A percentile compares a stretch with the other conserved stretches of the same genome.
Conservation (phyloP, 2,113 vertebrate species). For the Petrocephalus zakoni region DNA sequence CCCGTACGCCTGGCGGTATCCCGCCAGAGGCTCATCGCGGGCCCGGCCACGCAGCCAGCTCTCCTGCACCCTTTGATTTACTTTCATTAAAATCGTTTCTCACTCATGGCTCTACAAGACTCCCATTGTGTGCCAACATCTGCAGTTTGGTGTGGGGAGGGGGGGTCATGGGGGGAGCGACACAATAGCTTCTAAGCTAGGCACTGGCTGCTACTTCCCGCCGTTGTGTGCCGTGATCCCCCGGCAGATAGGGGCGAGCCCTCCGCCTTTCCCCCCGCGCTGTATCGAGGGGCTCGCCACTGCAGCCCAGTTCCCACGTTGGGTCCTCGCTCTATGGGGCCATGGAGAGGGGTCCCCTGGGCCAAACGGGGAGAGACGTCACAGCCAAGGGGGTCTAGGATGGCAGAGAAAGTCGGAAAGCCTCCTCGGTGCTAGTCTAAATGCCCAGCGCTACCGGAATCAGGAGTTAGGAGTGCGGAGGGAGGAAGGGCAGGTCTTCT, state of each 20-base stretch:
- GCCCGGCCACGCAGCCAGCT: not conserved
- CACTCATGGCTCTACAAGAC: slow-evolving; percentile 1
- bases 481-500: not conserved
- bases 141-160: not conserved
- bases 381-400: not conserved
- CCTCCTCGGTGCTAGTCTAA: not conserved
- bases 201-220: slow-evolving; percentile 32
- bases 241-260: slow-evolving; percentile 30
- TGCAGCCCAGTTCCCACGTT: slow-evolving; percentile 33
- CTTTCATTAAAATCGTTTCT: slow-evolving; percentile 10
- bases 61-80: not conserved
- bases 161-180: not conserved
- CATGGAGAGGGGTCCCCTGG: not conserved
- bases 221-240: slow-evolving; percentile 35
- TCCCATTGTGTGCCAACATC: not conserved
- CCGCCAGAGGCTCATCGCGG: not conserved
- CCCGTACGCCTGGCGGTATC: not conserved
- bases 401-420: not conserved
- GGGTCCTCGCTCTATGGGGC: slow-evolving; percentile 2
- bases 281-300: slow-evolving; percentile 29
- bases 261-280: slow-evolving; percentile 24
- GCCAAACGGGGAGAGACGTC: not conserved
- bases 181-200: slow-evolving; percentile 35
- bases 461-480: not conserved
- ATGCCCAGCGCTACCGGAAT: not conserved